phyloP scores from a whole-genome alignment of 2,113 vertebrate species.

The Rhinogobius similis region DNA sequence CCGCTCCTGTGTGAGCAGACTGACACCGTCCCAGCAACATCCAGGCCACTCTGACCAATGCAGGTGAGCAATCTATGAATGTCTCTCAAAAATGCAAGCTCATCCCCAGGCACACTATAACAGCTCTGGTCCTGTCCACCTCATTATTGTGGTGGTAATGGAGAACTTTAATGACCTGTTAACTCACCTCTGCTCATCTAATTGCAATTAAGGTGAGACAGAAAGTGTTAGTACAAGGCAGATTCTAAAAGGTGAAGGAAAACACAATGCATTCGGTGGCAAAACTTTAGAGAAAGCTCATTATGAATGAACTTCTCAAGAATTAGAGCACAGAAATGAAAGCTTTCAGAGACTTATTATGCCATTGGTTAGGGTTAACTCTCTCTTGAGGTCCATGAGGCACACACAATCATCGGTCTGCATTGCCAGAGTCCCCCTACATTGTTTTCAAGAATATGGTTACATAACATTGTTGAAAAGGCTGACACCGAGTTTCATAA shows the following conservation, averaged over 20 bases:
- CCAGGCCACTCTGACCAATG: conserved; percentile 36
- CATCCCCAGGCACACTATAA: neutral
- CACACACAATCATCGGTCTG: no score
- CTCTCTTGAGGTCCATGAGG: no score
- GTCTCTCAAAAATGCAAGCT: neutral
- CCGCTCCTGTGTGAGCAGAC: conserved; percentile 16
- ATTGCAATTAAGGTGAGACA: neutral
- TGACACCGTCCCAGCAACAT: conserved; percentile 43
- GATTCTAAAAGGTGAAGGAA: neutral
- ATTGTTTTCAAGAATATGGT: no score
- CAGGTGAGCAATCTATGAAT: conserved; percentile 1
- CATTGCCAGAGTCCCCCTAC: no score
- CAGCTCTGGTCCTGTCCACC: neutral
- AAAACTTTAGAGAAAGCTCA: neutral
- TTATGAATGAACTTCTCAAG: no score
- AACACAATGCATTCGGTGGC: neutral
- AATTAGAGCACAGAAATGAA: no score
- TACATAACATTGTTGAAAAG: no score
- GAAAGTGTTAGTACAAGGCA: neutral
- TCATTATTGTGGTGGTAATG: neutral
- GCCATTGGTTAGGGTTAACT: no score
- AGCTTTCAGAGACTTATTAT: no score
- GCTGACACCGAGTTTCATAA: no score
- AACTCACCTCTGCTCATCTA: neutral
- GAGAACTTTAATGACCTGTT: conserved; percentile 1